Percentiles rank a stretch among this genome's conserved stretches.
Evolutionary conservation across 2,888 invertebrate genomes (phyloP).

Genomic region (Pilophorus perplexus): DNA sequence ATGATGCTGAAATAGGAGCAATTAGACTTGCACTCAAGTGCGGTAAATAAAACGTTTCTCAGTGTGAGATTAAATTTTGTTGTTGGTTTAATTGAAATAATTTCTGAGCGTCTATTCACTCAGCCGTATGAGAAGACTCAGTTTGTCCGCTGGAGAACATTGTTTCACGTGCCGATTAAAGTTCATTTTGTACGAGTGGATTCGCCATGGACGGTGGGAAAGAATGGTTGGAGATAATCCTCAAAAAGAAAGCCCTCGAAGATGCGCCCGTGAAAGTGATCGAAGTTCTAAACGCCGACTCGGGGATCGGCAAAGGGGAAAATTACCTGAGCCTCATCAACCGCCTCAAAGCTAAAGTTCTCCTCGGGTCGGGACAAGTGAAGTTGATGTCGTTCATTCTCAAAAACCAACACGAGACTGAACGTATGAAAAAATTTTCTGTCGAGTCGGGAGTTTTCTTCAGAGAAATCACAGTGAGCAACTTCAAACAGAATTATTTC

Average conservation of each 20-base stretch:
- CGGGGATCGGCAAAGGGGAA: constrained; percentile 31
- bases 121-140: too few relatives aligned
- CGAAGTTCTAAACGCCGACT: not conserved
- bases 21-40: too few relatives aligned
- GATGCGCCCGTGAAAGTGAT: not conserved
- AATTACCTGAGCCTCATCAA: constrained; percentile 36
- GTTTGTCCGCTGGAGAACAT: too few relatives aligned
- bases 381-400: constrained; percentile 24
- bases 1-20: too few relatives aligned
- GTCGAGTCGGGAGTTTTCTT: constrained; percentile 14
- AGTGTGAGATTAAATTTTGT: too few relatives aligned
- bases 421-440: constrained; percentile 3
- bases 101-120: too few relatives aligned
- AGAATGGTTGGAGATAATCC: constrained; percentile 7
- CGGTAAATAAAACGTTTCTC: too few relatives aligned
- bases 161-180: too few relatives aligned
- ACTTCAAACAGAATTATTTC: not conserved
- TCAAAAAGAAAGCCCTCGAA: constrained; percentile 6
- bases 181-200: too few relatives aligned
- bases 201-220: not conserved
- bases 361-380: constrained; percentile 27
- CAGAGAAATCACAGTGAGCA: constrained; percentile 16
- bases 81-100: too few relatives aligned
- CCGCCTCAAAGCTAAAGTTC: constrained; percentile 16
- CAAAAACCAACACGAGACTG: constrained; percentile 29